Evolutionary conservation across 2,888 invertebrate genomes (phyloP).

Genomic region (Cybosia mesomella): DNA sequence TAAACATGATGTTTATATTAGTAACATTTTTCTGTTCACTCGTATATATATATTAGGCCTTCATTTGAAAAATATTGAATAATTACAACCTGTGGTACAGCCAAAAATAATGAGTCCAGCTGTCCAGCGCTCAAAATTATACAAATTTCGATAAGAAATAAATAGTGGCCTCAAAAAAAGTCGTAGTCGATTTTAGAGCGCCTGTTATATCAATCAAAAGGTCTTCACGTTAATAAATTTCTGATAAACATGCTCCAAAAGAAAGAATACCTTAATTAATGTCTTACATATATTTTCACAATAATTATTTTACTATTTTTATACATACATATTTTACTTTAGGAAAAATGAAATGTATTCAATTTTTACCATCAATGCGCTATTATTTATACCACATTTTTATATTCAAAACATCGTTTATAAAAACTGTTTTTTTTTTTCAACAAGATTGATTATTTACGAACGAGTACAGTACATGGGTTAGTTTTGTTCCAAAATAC

Average conservation of each 20-base stretch:
- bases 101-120: no score
- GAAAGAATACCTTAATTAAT: constrained; percentile 23
- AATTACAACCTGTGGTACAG: no score
- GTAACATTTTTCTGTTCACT: neutral
- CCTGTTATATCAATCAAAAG: neutral
- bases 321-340: constrained; percentile 21
- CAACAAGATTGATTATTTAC: no score
- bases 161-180: neutral
- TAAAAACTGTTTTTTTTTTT: neutral
- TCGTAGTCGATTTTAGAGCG: neutral
- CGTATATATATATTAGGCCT: constrained; percentile 1
- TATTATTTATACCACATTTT: no score
- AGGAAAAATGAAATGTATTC: constrained; percentile 25
- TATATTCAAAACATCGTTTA: neutral
- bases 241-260: constrained; percentile 15
- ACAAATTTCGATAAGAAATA: neutral
- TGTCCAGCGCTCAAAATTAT: neutral
- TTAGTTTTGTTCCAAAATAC: no score
- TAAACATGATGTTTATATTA: neutral
- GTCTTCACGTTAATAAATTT: neutral
- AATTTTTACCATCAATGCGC: constrained; percentile 15
- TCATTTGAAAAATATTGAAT: neutral
- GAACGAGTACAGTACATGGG: no score
- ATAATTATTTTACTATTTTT: constrained; percentile 29
- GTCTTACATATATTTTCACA: constrained; percentile 22